These are phyloP conservation scores for Gisinianus flammeolus DNA, from an alignment of 2,888 invertebrate genomes.

Conservation along the genomic window DNA sequence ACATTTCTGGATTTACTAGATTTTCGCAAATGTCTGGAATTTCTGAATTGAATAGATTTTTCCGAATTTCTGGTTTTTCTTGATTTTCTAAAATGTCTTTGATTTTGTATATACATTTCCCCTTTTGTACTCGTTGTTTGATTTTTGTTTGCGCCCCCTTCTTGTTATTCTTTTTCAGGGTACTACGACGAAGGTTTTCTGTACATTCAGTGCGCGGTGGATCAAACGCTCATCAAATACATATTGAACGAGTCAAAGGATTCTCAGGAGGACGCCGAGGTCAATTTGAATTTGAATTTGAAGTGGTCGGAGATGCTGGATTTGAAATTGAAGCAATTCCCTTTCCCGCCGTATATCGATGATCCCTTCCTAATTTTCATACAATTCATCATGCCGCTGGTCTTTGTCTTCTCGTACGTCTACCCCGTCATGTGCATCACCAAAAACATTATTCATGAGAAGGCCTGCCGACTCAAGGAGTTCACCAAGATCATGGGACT, in stretches of 20 bases:
- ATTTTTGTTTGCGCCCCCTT: too few relatives aligned
- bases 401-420: conserved; percentile 65
- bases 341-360: conserved; percentile 73
- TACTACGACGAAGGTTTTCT: conserved; percentile 70
- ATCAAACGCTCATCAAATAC: conserved; percentile 61
- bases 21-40: too few relatives aligned
- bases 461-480: conserved; percentile 73
- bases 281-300: too few relatives aligned
- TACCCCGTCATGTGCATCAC: conserved; percentile 80
- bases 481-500: conserved; percentile 1
- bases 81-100: too few relatives aligned
- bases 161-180: too few relatives aligned
- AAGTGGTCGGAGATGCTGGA: conserved; percentile 28
- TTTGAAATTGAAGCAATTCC: conserved; percentile 63
- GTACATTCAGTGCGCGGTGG: conserved; percentile 69
- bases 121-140: too few relatives aligned
- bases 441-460: conserved; percentile 75
- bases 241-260: neutral
- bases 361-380: conserved; percentile 64
- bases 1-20: too few relatives aligned
- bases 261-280: too few relatives aligned
- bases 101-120: too few relatives aligned
- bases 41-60: too few relatives aligned
- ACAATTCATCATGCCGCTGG: conserved; percentile 43
- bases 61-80: too few relatives aligned